Evolutionary conservation across 1,140 invertebrate genomes (phyloP), one percentile per base, ranked within the genome.

Genomic region (Cyclargus thomasi): DNA sequence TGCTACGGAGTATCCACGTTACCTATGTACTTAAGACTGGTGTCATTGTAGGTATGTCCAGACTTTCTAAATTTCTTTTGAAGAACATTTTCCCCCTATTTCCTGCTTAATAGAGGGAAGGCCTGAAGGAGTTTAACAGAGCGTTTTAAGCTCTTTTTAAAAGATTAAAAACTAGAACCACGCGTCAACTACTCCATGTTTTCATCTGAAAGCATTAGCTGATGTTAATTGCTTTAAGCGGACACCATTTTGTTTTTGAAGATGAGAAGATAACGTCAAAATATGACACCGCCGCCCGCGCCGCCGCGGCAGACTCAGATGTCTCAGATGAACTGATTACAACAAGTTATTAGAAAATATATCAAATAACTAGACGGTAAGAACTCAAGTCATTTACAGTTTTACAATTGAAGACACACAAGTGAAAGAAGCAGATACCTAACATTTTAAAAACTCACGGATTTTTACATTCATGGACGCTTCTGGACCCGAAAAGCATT

Each of bases 241-340:
- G 17, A 57, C 17, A 18, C 17, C 17, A 10, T 57, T 55, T 57
- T 18, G 55, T 17, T 57, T 17, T 57, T 17, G 55, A 18, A 57
- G 55, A 57, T 57, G 55, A 1, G 8, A 5, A 57, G 55, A 57
- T 57, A 57, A 57, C 55, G 55, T 57, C 55, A 53, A 16, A 53
- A 53, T 17, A 53, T 17, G 53, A 53, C 53, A 53, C 16, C 53
- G 16, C 53, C 17, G 16, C 53, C 17, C 53, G 53, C 16, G 53
- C 53, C 16, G 53, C 16, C 17, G 53, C 53, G 16, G 16, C 53
- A 16, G 53, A 53, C 17, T 17, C 16, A 11, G 53, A 17, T 53
- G 16, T 17, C n/a, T 53, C 5, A 53, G 53, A 53, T 53, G 10
- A 5, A 16, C 53, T 17, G 17, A 16, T 6, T 16, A 53, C n/a